These are phyloP conservation scores for Varecia variegata DNA, from an alignment of 2,797 vertebrate genomes.

Conservation along the genomic window DNA sequence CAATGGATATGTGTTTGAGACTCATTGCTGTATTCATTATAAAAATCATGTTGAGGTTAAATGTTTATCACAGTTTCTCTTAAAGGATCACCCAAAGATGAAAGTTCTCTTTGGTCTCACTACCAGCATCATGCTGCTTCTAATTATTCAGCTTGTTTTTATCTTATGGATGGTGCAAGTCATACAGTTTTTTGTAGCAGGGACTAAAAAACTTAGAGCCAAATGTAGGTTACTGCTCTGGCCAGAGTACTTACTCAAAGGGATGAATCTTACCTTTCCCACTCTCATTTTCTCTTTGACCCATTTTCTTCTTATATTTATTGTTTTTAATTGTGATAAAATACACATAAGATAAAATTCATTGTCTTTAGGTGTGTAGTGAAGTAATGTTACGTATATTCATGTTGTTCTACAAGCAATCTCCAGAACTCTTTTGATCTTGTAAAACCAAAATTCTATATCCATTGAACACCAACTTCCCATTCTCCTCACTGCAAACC, in stretches of 20 bases:
- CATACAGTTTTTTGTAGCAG: not conserved
- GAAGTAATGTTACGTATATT: not conserved
- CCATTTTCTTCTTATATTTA: not conserved
- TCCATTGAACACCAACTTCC: not conserved
- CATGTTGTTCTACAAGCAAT: not conserved
- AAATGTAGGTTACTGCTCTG: not conserved
- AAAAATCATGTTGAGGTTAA: not conserved
- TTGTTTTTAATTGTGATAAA: not conserved
- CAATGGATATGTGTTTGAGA: not conserved
- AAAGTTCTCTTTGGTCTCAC: not conserved
- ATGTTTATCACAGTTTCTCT: not conserved
- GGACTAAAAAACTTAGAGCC: not conserved
- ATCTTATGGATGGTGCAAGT: not conserved
- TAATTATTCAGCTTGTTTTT: not conserved
- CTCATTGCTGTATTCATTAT: not conserved
- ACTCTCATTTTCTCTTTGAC: not conserved
- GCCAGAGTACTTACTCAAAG: not conserved
- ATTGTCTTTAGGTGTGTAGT: not conserved
- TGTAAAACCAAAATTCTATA: not conserved
- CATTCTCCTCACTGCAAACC: fast-evolving
- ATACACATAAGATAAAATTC: not conserved
- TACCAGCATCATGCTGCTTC: not conserved
- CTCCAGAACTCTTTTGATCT: not conserved
- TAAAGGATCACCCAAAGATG: not conserved
- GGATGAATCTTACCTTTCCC: not conserved